phyloP scores from a whole-genome alignment of 2,888 invertebrate genomes.

The Cyaniris semiargus region DNA sequence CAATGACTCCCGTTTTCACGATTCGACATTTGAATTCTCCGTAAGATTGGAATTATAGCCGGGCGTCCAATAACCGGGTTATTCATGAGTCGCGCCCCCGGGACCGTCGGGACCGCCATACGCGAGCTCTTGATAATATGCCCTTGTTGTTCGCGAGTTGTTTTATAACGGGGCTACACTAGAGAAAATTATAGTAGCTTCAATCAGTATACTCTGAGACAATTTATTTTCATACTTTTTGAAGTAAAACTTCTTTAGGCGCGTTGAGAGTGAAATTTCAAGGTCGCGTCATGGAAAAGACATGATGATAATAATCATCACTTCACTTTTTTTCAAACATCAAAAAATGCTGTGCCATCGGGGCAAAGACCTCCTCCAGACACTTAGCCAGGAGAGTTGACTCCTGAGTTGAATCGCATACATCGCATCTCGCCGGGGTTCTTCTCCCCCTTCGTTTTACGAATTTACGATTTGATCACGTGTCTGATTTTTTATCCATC shows the following conservation, averaged over 20 bases:
- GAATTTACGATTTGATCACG: background rate
- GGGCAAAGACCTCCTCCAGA: too few relatives aligned
- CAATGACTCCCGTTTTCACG: background rate
- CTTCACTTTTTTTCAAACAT: background rate
- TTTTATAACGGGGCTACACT: too few relatives aligned
- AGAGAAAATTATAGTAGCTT: too few relatives aligned
- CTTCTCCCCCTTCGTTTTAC: too few relatives aligned
- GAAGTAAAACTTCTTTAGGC: too few relatives aligned
- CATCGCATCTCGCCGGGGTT: too few relatives aligned
- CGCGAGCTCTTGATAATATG: background rate
- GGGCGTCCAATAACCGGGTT: background rate
- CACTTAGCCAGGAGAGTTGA: background rate
- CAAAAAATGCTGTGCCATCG: background rate
- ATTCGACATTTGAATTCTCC: slow-evolving; percentile 6
- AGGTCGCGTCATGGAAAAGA: too few relatives aligned
- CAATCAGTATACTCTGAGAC: too few relatives aligned
- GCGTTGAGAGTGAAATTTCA: too few relatives aligned
- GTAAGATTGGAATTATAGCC: slow-evolving; percentile 14
- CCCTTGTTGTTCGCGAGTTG: background rate
- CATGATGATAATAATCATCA: too few relatives aligned
- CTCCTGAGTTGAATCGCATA: too few relatives aligned
- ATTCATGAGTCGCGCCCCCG: background rate
- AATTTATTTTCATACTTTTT: too few relatives aligned
- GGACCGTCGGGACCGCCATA: background rate
- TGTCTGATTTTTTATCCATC: background rate